Base-by-base conservation (phyloP, 2,888 invertebrate genomes). In the Callinectes sapidus region DNA sequence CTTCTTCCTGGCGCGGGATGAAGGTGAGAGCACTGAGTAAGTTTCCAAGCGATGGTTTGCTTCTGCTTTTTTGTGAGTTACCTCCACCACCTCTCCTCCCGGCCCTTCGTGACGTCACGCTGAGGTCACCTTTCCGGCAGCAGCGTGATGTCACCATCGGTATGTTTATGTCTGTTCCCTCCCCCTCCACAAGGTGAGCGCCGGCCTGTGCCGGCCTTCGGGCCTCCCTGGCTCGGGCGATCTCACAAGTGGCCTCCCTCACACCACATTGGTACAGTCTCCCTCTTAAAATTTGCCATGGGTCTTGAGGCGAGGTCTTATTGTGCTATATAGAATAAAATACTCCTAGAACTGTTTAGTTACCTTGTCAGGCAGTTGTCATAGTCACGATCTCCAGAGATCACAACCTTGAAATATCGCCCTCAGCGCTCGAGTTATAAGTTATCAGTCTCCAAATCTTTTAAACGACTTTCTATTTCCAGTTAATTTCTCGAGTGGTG, bases 1-100 rank as follows among this genome's bases (percentile, higher is more conserved):
- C 93, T 92, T 93, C 92, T 92, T 90, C 87, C 92, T 92, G 28
- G 93, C 90, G 90, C 86, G 92, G 93, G 93, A 90, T 71, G 93
- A 93, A 97, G 97, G 97, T 97, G 97, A 97, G 97, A 97, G 96
- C 97, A 97, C 97, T 97, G 97, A 97, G 97, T 97, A 97, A 97
- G 97, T 97, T 93, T 92, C 92, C 90, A 66, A 87, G 90, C 89
- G 92, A 85, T 90, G 90, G 92, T 92, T 92, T 90, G 92, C 92
- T 92, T 92, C 92, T 87, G 92, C 92, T 92, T 92, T 86, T 90
- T 90, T 81, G 91, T 91, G 91, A 87, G 77, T 92, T 61, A 92
- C 89, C 89, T 85, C 42, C 81, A 66, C 71, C 71, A 48, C 55
- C 86, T 87, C 71, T 61, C 71, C 71, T 54, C 90, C 66, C 71